Conservation (phyloP, 2,113 vertebrate genomes). For the Romanogobio albipinnatus region DNA sequence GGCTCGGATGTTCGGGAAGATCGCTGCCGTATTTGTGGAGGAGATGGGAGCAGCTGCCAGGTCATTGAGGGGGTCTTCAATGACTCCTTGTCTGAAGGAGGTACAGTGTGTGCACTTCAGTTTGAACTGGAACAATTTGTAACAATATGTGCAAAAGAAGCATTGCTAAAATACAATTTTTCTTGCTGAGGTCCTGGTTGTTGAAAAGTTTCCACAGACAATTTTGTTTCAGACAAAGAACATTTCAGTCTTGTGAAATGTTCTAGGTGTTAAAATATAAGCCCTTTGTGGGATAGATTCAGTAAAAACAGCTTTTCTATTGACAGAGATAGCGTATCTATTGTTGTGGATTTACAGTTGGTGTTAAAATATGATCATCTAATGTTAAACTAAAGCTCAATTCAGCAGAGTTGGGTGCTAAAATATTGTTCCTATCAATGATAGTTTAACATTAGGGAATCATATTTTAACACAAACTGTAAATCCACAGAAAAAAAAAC, state of each 20-base stretch:
- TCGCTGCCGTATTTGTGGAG: constrained; percentile 91
- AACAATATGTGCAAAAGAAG: constrained; percentile 6
- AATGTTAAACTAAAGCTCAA: neutral
- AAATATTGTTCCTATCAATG: constrained; percentile 8
- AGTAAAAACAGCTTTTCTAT: neutral
- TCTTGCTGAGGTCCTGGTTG: constrained; percentile 8
- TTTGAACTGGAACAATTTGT: constrained; percentile 21
- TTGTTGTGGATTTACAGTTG: constrained; percentile 33
- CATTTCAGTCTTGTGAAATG: constrained; percentile 16
- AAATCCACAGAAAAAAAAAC: constrained; percentile 13
- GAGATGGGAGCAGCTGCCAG: constrained; percentile 90
- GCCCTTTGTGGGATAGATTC: neutral
- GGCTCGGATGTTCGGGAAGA: constrained; percentile 92
- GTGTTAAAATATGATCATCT: neutral
- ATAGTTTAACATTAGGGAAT: neutral
- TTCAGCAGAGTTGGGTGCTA: neutral
- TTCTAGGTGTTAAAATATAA: constrained; percentile 1
- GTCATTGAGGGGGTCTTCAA: constrained; percentile 91
- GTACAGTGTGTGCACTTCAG: constrained; percentile 67
- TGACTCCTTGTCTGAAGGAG: constrained; percentile 85
- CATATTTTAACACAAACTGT: constrained; percentile 32
- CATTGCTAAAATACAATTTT: constrained; percentile 10
- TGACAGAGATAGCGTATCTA: constrained; percentile 18
- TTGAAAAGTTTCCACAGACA: constrained; percentile 1
- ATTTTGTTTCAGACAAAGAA: constrained; percentile 22